Base-by-base conservation (phyloP, 2,797 vertebrate species). In the Scolopax rusticola region DNA sequence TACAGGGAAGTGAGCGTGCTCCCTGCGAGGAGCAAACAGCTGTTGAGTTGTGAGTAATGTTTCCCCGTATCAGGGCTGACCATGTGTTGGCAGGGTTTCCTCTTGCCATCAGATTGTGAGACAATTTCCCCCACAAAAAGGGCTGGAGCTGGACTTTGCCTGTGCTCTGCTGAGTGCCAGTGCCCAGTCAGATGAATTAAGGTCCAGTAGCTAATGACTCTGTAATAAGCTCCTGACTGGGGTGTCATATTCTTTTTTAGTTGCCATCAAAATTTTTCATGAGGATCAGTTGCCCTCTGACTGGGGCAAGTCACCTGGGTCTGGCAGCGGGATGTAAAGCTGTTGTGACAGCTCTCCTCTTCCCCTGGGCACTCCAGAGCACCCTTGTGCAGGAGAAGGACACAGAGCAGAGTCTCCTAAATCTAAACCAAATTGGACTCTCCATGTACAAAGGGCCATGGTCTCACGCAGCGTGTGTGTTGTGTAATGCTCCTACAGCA, bases 51-150 rank as follows among this genome's bases (percentile, higher is more conserved):
- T 12, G 14, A 67, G 65, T 54, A 27, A 81, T 27, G 16, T 50
- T 94, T 76, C 27, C 40, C 41, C 84, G 95, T 97, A 96, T 97
- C 94, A 91, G 63, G 33, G 51, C 65, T 82, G 68, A 61, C 79
- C 95, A 87, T 84, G 40, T 73, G 83, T 83, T 77, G 61, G 41
- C 88, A 84, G 90, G 36, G 57, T 93, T 97, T 97, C 96, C 95
- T 95, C 77, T 84, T 61, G 28, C 86, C 7, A 5, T 94, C 54
- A 69, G 27, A 61, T 24, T 40, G 81, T 91, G 77, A 53, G 87
- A 93, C 80, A 93, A 77, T 93, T 63, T 41, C 80, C 1, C 17
- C 4, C 9, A 7, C 61, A 68, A 71, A 79, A 85, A 71, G 50
- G 63, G 50, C 78, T n/a, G 63, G 57, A 48, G 47, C 57, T 54